Evolutionary conservation across 2,113 vertebrate genomes (phyloP).

Genomic region (Mobula hypostoma): DNA sequence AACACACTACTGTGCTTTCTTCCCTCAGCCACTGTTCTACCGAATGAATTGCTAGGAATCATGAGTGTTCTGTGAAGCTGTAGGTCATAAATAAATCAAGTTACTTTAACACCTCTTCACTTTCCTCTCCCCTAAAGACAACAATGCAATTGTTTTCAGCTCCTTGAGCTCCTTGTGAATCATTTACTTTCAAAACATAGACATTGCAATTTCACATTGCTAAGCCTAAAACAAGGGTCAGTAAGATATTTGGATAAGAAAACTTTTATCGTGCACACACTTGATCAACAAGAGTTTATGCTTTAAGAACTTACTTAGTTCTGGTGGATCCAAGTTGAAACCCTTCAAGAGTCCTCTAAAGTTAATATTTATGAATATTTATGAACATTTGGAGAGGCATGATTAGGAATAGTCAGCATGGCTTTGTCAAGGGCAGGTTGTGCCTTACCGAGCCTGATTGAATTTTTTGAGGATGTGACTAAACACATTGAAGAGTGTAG

Average conservation of each 20-base stretch:
- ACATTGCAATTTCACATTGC: neutral
- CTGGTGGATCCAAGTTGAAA: neutral
- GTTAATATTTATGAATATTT: neutral
- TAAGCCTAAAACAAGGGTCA: neutral
- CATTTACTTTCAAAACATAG: neutral
- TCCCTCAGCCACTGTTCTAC: neutral
- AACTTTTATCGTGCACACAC: neutral
- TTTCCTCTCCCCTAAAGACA: neutral
- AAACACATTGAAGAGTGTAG: too few species aligned
- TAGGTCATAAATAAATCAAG: neutral
- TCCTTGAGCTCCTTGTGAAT: too few species aligned
- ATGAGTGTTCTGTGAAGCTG: neutral
- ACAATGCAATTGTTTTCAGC: neutral
- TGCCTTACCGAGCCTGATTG: too few species aligned
- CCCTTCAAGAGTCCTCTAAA: neutral
- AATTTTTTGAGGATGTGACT: too few species aligned
- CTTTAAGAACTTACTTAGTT: neutral
- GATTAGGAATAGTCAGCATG: too few species aligned
- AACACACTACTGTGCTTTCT: neutral
- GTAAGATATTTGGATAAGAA: neutral
- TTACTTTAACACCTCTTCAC: neutral
- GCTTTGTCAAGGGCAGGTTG: too few species aligned
- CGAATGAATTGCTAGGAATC: neutral
- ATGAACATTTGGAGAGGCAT: too few species aligned
- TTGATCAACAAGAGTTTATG: too few species aligned